Evolutionary conservation across 53 echinoderm and acorn worm genomes (phyloP), one percentile per base, ranked within the genome.

Genomic region (Holothuria leucospilota): DNA sequence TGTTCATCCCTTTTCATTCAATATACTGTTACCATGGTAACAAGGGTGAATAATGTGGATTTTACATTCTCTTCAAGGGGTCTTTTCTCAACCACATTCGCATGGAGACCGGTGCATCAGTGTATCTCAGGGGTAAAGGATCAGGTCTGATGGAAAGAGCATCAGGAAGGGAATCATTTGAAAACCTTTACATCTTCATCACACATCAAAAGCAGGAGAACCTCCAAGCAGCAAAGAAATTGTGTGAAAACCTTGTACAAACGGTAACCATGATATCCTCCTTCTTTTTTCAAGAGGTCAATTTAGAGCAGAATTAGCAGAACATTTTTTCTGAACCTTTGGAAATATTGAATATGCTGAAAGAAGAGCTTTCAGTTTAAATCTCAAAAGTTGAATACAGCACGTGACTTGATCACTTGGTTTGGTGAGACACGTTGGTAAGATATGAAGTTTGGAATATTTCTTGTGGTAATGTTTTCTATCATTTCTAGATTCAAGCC

Each of bases 91-190:
- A 90, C 62, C 97, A 97, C 69, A 97, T 97, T 28, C 84, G 95
- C 56, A 20, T 82, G 23, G 97, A 97, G 78, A 95, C 95, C 8
- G 93, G 94, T 63, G 97, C 95, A 39, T 95, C 84, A 72, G 90
- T 95, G 14, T 93, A 90, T 41, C 77, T 97, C 41, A 86, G 97
- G 60, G 97, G 97, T 10, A 91, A 89, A 21, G 95, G 97, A 13
- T 95, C 95, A 27, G 97, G 97, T 29, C 88, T 87, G 64, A 71
- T 93, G 71, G 97, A 97, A 81, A 95, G 91, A 16, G 93, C 95
- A 30, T 97, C 97, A 4, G 95, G 97, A 39, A 87, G 95, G 24
- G 97, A 97, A 71, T 95, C 97, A 20, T 97, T 97, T 90, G 97
- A 97, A 88, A 93, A 93, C 42, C 71, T 97, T 56, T 90, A 97